Evolutionary conservation across 2,113 vertebrate species (phyloP).

Genomic region (Propithecus coquereli): DNA sequence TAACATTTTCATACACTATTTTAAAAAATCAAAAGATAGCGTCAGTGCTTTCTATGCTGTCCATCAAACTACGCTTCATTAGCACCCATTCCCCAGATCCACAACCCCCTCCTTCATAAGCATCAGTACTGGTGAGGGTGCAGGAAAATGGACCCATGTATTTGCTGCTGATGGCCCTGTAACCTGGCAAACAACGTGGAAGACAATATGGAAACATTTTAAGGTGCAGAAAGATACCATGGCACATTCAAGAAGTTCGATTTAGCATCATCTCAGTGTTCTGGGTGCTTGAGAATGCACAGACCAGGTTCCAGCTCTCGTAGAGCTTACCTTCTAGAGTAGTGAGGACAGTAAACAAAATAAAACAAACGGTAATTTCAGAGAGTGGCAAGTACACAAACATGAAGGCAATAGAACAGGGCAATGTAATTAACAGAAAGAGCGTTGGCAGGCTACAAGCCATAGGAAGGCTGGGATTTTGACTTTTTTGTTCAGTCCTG

Average conservation of each 20-base stretch:
- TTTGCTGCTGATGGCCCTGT: not conserved
- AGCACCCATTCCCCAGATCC: not conserved
- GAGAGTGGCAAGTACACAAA: not conserved
- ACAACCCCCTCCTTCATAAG: not conserved
- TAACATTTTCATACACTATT: not conserved
- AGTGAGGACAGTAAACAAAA: not conserved
- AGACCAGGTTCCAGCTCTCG: not conserved
- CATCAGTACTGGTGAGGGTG: not conserved
- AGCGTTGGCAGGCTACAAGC: rapidly evolving
- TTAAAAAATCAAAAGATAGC: not conserved
- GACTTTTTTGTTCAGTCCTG: not conserved
- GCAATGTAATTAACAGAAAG: not conserved
- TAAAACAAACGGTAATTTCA: not conserved
- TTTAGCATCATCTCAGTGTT: not conserved
- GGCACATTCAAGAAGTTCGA: not conserved
- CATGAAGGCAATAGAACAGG: not conserved
- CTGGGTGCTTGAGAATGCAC: not conserved
- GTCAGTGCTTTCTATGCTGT: not conserved
- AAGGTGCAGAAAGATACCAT: not conserved
- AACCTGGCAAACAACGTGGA: not conserved
- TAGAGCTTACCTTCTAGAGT: not conserved
- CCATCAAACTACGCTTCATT: not conserved
- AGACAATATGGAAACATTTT: not conserved
- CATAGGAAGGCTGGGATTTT: not conserved
- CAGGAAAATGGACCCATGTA: not conserved